These are phyloP conservation scores for Carapus acus DNA, from an alignment of 2,797 vertebrate genomes.

Conservation along the genomic window DNA sequence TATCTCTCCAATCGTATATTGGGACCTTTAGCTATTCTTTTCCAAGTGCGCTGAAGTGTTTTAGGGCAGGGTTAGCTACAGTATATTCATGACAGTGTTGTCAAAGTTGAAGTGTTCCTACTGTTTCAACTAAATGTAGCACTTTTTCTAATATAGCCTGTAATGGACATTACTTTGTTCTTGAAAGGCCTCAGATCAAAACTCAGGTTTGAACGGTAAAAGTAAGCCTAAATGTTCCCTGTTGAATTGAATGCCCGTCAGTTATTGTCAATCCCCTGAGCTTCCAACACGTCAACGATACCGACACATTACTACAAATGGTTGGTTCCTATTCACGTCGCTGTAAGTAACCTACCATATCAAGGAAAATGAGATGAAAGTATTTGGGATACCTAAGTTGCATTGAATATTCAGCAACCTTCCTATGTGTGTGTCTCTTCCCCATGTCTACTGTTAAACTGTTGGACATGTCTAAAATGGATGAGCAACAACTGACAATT, in stretches of 20 bases:
- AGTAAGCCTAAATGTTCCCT: slow-evolving; percentile 20
- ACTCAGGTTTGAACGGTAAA: not conserved
- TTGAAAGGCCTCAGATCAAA: slow-evolving; percentile 42
- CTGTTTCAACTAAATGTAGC: not conserved
- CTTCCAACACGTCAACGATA: slow-evolving; percentile 39
- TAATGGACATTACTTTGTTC: slow-evolving; percentile 5
- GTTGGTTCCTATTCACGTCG: slow-evolving; percentile 25
- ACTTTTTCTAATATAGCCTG: not conserved
- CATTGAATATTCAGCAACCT: slow-evolving; percentile 46
- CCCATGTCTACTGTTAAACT: slow-evolving; percentile 43
- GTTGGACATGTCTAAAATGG: slow-evolving; percentile 37
- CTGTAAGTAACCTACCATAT: slow-evolving; percentile 41
- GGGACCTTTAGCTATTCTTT: too few relatives aligned
- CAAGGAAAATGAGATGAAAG: slow-evolving; percentile 47
- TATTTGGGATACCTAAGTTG: slow-evolving; percentile 22
- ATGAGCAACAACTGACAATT: slow-evolving; percentile 23
- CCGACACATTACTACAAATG: slow-evolving; percentile 22
- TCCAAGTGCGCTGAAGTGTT: not conserved
- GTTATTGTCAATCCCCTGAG: slow-evolving; percentile 27
- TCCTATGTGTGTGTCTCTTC: slow-evolving; percentile 45
- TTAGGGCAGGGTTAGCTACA: too few relatives aligned
- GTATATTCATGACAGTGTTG: too few relatives aligned
- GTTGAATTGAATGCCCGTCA: slow-evolving; percentile 1
- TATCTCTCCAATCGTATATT: too few relatives aligned
- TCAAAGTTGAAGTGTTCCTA: slow-evolving; percentile 3